These are phyloP conservation scores for Benitochromis conjunctus DNA, from an alignment of 2,113 vertebrate genomes.

Conservation along the genomic window DNA sequence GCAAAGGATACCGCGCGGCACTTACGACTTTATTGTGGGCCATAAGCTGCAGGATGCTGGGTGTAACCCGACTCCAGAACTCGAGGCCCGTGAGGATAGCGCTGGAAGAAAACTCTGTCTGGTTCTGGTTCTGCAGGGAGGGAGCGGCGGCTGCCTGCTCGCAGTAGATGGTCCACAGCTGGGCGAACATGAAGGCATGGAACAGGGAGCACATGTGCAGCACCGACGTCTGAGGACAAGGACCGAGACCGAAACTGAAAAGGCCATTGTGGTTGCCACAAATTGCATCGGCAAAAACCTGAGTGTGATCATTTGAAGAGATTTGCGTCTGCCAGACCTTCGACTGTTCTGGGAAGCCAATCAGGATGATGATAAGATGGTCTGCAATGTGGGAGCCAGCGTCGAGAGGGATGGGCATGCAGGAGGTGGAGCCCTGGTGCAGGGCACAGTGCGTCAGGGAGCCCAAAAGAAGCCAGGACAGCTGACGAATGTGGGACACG, in stretches of 20 bases:
- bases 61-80: slow-evolving; percentile 98
- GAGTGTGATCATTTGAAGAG: background rate
- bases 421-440: slow-evolving; percentile 90
- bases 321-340: slow-evolving; percentile 77
- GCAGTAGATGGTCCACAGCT: slow-evolving; percentile 99
- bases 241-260: background rate
- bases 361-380: slow-evolving; percentile 97
- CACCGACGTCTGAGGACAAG: slow-evolving; percentile 86
- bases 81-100: slow-evolving; percentile 95
- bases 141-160: slow-evolving; percentile 91
- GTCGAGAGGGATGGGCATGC: slow-evolving; percentile 97
- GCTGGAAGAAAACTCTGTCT: slow-evolving; percentile 91
- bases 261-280: background rate
- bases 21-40: slow-evolving; percentile 98
- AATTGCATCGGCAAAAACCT: background rate
- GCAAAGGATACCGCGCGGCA: background rate
- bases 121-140: slow-evolving; percentile 88
- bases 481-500: slow-evolving; percentile 93
- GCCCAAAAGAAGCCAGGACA: slow-evolving; percentile 96
- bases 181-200: slow-evolving; percentile 98
- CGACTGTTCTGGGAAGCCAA: slow-evolving; percentile 98
- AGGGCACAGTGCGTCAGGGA: slow-evolving; percentile 94
- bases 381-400: slow-evolving; percentile 96
- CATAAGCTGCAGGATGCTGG: slow-evolving; percentile 98
- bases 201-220: slow-evolving; percentile 98